Evolutionary conservation across 2,113 vertebrate genomes (phyloP).

Genomic region (Asarcornis scutulata): DNA sequence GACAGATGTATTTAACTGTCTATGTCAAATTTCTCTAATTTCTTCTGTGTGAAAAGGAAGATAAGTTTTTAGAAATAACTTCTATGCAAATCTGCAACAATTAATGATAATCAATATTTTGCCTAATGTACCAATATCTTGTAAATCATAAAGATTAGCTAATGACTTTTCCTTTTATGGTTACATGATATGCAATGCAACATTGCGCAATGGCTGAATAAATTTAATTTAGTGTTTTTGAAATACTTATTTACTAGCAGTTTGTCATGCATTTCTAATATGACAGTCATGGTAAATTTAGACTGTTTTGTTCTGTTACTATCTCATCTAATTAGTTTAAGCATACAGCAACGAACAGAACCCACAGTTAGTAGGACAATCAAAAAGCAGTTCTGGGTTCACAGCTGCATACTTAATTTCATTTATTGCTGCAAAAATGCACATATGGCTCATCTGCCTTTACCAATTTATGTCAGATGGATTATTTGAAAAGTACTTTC

Average conservation of each 20-base stretch:
- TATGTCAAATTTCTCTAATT: background rate
- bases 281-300: background rate
- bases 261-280: constrained; percentile 3
- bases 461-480: background rate
- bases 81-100: background rate
- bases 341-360: background rate
- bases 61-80: background rate
- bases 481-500: background rate
- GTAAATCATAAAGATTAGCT: background rate
- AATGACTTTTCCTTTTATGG: background rate
- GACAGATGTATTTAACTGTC: background rate
- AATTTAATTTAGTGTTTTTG: background rate
- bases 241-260: background rate
- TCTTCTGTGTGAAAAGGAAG: background rate
- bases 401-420: background rate
- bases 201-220: background rate
- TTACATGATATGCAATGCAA: background rate
- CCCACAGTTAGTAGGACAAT: background rate
- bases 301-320: background rate
- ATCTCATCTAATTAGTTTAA: constrained; percentile 13
- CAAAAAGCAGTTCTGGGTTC: background rate
- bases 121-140: background rate
- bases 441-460: background rate
- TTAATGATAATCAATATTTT: background rate
- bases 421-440: background rate